Percentiles rank a stretch among this genome's conserved stretches.
phyloP scores from a whole-genome alignment of 2,888 invertebrate species.

The Oxycera nigricornis region DNA sequence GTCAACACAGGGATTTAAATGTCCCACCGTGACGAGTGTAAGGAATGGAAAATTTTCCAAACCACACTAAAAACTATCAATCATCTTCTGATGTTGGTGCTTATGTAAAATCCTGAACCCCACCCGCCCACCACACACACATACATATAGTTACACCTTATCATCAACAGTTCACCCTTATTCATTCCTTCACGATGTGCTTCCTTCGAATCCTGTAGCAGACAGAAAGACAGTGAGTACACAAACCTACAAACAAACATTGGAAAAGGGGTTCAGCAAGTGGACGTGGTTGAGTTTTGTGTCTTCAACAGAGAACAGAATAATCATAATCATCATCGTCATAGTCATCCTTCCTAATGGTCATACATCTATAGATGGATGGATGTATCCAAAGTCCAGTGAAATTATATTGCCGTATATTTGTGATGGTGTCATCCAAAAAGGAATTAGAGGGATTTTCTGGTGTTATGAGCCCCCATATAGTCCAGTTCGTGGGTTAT shows the following conservation, averaged over 20 bases:
- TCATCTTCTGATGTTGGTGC: slow-evolving; percentile 34
- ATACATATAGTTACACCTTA: not conserved
- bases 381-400: not conserved
- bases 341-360: slow-evolving; percentile 23
- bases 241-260: not conserved
- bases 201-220: not conserved
- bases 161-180: not conserved
- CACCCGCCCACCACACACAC: not conserved
- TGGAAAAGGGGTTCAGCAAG: not conserved
- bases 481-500: no score
- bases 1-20: no score
- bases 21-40: no score
- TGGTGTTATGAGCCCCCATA: slow-evolving; percentile 41
- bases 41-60: slow-evolving; percentile 14
- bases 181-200: not conserved
- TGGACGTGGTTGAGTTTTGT: not conserved
- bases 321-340: slow-evolving; percentile 31
- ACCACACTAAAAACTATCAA: slow-evolving; percentile 35
- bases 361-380: not conserved
- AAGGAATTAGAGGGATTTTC: slow-evolving; percentile 44
- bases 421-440: slow-evolving; percentile 37
- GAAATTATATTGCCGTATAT: slow-evolving; percentile 11
- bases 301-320: slow-evolving; percentile 26
- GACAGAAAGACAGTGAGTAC: not conserved
- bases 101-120: slow-evolving; percentile 18